Conservation (phyloP, 1,140 invertebrate genomes). For the Phymorhynchus buccinoides region DNA sequence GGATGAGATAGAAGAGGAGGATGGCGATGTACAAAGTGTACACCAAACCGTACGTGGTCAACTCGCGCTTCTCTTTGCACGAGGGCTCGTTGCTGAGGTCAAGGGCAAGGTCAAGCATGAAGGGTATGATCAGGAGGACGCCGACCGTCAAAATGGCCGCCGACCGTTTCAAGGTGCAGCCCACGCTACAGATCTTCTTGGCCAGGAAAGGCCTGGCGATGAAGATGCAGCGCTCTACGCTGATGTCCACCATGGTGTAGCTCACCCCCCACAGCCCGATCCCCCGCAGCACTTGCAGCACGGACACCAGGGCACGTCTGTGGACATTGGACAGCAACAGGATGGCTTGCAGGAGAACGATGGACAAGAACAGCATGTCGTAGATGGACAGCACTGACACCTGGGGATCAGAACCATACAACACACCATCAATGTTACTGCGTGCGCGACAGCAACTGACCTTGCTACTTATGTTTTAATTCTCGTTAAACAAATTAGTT, state of each 20-base stretch:
- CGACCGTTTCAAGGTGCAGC: not conserved
- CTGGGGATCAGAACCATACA: too few species aligned
- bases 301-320: too few species aligned
- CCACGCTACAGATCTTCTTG: not conserved
- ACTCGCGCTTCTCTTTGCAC: not conserved
- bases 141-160: conserved; percentile 6
- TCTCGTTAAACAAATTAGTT: too few species aligned
- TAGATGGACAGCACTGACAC: too few species aligned
- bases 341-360: too few species aligned
- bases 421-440: too few species aligned
- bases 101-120: conserved; percentile 22
- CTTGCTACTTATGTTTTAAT: too few species aligned
- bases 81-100: conserved; percentile 18
- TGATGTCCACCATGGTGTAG: conserved; percentile 31
- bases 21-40: conserved; percentile 27
- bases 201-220: conserved; percentile 26
- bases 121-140: conserved; percentile 10
- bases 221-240: conserved; percentile 2
- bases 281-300: too few species aligned
- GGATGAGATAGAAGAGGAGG: conserved; percentile 35
- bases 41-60: conserved; percentile 26
- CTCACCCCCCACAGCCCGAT: conserved; percentile 23
- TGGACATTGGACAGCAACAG: too few species aligned
- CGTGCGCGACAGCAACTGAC: too few species aligned
- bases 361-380: too few species aligned